Evolutionary conservation across 2,888 invertebrate species (phyloP), one percentile per base, ranked within the genome.

Genomic region (Aphidoletes aphidimyza): DNA sequence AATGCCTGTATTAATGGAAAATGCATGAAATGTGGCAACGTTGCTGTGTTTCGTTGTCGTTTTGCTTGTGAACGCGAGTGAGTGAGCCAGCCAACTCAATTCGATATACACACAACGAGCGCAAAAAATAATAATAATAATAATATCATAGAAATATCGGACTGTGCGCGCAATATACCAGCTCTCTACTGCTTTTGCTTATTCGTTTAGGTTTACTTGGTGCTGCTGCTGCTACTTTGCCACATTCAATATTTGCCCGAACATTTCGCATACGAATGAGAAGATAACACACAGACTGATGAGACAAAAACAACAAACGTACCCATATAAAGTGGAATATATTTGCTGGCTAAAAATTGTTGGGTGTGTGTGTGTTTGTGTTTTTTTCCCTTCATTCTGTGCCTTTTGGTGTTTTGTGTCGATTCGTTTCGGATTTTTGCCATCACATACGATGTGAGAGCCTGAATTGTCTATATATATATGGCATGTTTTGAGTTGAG

Each of bases 1-100:
- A 69, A 69, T 69, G 69, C 69, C 69, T 69, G 69, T 69, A 69
- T 69, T 69, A 69, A 69, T 69, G 69, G 69, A 34, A 69, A 69
- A 69, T 30, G 81, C n/a, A 19, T 17, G 37, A 81, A 81, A 81
- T n/a, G 0, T 81, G 81, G 81, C 81, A 81, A 81, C 81, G n/a
- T 36, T 37, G 81, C 81, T 36, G 8, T 78, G 78, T 59, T 59
- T 59, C 26, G 8, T 59, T 59, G 49, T 49, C 17, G 6, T 49
- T 17, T 49, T 49, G 3, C 17, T 49, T n/a, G n/a, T n/a, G n/a
- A n/a, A n/a, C n/a, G n/a, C n/a, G n/a, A n/a, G n/a, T n/a, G n/a
- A n/a, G n/a, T n/a, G n/a, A n/a, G n/a, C n/a, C n/a, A n/a, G n/a
- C 42, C 8, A 9, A 14, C 42, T 42, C 8, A 42, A 14, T 14